A percentile compares a stretch with the other conserved stretches of the same genome.
Conservation (phyloP, 1,140 invertebrate species). For the Orchesella cincta region DNA sequence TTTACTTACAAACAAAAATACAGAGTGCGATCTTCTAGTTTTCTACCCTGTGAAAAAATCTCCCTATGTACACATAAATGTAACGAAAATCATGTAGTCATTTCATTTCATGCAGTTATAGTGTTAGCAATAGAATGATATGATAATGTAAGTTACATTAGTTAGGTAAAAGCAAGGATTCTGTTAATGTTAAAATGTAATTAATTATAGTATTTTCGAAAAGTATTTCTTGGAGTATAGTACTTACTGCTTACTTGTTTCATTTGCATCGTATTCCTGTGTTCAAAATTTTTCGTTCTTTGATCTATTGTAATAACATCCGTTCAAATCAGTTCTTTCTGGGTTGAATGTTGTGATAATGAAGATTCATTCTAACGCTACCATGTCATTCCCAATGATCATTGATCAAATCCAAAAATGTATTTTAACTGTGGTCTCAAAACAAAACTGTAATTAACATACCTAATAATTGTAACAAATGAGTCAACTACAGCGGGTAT, state of each 20-base stretch:
- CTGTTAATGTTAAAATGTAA: not conserved
- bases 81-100: too few species aligned
- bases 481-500: too few species aligned
- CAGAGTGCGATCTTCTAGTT: not conserved
- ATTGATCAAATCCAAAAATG: not conserved
- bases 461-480: too few species aligned
- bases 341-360: constrained; percentile 4
- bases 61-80: not conserved
- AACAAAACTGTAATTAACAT: too few species aligned
- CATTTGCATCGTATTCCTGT: too few species aligned
- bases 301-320: not conserved
- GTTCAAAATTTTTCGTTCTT: not conserved
- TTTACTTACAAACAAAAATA: not conserved
- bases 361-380: not conserved
- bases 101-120: too few species aligned
- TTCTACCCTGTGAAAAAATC: not conserved
- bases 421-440: not conserved
- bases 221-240: too few species aligned
- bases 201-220: not conserved
- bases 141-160: not conserved
- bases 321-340: constrained; percentile 5
- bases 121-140: not conserved
- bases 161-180: not conserved
- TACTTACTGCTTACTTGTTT: too few species aligned
- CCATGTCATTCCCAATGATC: not conserved